Evolutionary conservation across 2,797 vertebrate species (phyloP).

Genomic region (Cygnus olor): DNA sequence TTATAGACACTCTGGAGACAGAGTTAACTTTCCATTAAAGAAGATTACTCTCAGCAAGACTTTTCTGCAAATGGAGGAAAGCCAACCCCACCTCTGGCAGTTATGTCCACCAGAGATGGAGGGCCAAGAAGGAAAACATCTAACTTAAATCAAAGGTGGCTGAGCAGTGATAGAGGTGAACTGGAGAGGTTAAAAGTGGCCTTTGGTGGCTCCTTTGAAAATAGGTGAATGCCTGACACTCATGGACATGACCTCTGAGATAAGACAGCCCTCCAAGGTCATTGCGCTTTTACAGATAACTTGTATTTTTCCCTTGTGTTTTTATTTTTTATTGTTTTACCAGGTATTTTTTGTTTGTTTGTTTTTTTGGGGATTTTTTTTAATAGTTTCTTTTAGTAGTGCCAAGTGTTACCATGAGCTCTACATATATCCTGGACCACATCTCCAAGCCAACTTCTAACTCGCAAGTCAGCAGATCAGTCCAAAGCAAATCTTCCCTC

Average conservation of each 20-base stretch:
- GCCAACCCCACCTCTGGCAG: neutral
- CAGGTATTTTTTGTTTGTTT: neutral
- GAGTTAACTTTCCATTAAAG: neutral
- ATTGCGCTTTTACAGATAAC: neutral
- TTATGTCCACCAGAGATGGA: rapidly evolving
- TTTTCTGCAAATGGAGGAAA: neutral
- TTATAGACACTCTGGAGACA: neutral
- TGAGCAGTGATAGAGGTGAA: neutral
- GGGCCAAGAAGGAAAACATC: neutral
- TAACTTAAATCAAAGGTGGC: neutral
- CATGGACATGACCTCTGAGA: neutral
- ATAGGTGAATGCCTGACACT: neutral
- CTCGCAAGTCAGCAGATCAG: neutral
- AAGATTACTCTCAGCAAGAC: neutral
- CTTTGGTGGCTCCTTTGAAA: neutral
- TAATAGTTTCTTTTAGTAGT: neutral
- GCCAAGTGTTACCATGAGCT: neutral
- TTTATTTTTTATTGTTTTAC: no score
- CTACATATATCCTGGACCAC: neutral
- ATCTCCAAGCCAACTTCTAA: neutral
- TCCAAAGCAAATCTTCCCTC: neutral
- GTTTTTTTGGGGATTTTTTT: neutral
- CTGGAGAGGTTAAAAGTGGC: neutral
- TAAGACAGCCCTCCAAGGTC: neutral
- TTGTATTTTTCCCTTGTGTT: neutral